Conservation (phyloP, 2,113 vertebrate species). For the Gallinago undulata region DNA sequence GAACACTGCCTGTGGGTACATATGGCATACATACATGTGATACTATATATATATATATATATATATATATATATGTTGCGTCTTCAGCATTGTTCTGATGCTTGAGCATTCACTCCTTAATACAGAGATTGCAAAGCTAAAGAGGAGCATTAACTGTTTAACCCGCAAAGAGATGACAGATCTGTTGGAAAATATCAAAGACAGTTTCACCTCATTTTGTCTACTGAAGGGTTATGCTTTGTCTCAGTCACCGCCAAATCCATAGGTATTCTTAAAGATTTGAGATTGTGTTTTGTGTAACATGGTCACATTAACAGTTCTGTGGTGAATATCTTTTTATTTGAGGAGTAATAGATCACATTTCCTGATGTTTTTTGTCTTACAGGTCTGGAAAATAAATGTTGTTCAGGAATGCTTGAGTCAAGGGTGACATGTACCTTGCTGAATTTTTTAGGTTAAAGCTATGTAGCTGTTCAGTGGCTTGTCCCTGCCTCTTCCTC, state of each 20-base stretch:
- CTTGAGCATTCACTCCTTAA: background rate
- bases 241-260: background rate
- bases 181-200: background rate
- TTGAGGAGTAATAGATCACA: background rate
- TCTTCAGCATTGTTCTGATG: background rate
- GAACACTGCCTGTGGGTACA: background rate
- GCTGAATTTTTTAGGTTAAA: background rate
- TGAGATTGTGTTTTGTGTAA: background rate
- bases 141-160: background rate
- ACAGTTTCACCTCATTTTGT: background rate
- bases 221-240: background rate
- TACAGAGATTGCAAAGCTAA: background rate
- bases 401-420: background rate
- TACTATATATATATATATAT: fast-evolving
- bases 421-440: background rate
- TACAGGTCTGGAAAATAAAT: background rate
- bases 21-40: fast-evolving
- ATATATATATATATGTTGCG: fast-evolving
- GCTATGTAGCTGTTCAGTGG: background rate
- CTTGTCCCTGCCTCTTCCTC: background rate
- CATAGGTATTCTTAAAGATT: background rate
- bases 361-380: background rate
- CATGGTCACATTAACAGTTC: background rate
- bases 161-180: background rate
- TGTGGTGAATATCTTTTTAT: background rate